Percentiles rank a stretch among this genome's conserved stretches.
These are phyloP conservation scores for Penaeus monodon DNA, from an alignment of 2,888 invertebrate species.

Conservation along the genomic window DNA sequence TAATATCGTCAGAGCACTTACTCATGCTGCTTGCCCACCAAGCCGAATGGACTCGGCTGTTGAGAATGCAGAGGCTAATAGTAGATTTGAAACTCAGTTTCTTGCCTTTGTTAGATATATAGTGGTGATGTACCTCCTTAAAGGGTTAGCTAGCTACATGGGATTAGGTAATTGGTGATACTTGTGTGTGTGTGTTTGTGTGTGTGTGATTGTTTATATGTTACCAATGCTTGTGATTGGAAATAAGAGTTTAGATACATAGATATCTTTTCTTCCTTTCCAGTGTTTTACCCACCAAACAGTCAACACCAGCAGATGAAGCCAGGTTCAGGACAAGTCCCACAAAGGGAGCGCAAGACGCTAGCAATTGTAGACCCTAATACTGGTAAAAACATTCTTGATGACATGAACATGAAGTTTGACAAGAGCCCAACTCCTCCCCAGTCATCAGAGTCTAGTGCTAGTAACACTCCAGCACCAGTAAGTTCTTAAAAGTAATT, in stretches of 20 bases:
- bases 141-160: too few relatives aligned
- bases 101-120: too few relatives aligned
- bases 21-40: too few relatives aligned
- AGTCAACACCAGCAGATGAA: conserved; percentile 42
- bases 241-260: background rate
- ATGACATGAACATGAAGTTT: conserved; percentile 54
- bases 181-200: too few relatives aligned
- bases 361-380: conserved; percentile 50
- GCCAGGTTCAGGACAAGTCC: conserved; percentile 3
- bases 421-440: conserved; percentile 49
- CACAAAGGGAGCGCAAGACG: conserved; percentile 43
- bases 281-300: conserved; percentile 47
- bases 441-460: conserved; percentile 56
- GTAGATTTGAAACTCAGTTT: too few relatives aligned
- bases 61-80: too few relatives aligned
- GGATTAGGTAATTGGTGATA: too few relatives aligned
- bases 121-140: too few relatives aligned
- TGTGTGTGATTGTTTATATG: too few relatives aligned
- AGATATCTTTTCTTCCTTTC: conserved; percentile 8
- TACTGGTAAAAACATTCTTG: conserved; percentile 55
- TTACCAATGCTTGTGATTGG: background rate
- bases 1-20: too few relatives aligned
- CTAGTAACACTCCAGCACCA: conserved; percentile 53
- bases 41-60: too few relatives aligned
- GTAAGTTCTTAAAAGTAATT: conserved; percentile 30